A percentile compares a stretch with the other conserved stretches of the same genome.
phyloP scores from a whole-genome alignment of 2,888 invertebrate species.

The Agriopis aurantiaria region DNA sequence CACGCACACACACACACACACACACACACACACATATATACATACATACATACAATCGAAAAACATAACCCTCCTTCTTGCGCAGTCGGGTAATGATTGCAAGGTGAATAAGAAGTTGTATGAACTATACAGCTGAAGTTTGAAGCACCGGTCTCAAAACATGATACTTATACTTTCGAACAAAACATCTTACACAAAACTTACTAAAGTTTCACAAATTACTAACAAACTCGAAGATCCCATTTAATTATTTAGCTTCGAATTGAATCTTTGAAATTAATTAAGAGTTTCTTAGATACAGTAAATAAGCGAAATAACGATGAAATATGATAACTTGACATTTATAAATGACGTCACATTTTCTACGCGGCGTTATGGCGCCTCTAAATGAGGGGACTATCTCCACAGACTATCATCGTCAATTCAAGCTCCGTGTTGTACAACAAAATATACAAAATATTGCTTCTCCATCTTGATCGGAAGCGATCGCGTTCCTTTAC shows the following conservation, averaged over 20 bases:
- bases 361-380: conserved; percentile 7
- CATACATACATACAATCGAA: too few species aligned
- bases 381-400: not conserved
- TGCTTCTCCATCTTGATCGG: too few species aligned
- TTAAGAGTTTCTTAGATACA: conserved; percentile 12
- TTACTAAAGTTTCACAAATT: conserved; percentile 8
- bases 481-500: too few species aligned
- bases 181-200: conserved; percentile 5
- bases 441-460: too few species aligned
- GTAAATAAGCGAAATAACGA: conserved; percentile 34
- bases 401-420: not conserved
- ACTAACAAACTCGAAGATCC: conserved; percentile 20
- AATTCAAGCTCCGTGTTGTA: too few species aligned
- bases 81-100: too few species aligned
- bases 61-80: too few species aligned
- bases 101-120: too few species aligned
- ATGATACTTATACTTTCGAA: not conserved
- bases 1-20: too few species aligned
- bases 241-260: conserved; percentile 22
- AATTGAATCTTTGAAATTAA: conserved; percentile 30
- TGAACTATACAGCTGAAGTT: not conserved
- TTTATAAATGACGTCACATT: conserved; percentile 45
- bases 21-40: too few species aligned
- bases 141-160: not conserved
- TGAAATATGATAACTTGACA: conserved; percentile 45